Conservation (phyloP, 2,888 invertebrate species). For the Hemaris fuciformis region DNA sequence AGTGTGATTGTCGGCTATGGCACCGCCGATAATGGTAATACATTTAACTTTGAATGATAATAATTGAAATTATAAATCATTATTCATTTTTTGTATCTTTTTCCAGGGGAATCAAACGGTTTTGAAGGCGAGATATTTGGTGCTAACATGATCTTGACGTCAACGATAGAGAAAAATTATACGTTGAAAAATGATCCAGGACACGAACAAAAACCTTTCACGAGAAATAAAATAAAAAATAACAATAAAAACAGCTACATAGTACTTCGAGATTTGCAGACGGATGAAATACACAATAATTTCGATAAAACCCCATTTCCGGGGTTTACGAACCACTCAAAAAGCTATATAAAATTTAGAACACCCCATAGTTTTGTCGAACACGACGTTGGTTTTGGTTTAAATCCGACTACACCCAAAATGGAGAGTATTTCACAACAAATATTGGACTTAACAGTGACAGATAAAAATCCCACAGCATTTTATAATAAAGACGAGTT, state of each 20-base stretch:
- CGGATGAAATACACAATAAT: slow-evolving; percentile 48
- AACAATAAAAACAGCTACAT: slow-evolving; percentile 49
- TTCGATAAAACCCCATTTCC: slow-evolving; percentile 39
- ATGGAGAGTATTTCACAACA: slow-evolving; percentile 33
- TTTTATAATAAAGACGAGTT: slow-evolving; percentile 30
- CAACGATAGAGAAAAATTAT: slow-evolving; percentile 76
- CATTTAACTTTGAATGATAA: background rate
- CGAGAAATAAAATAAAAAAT: slow-evolving; percentile 52
- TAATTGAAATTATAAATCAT: background rate
- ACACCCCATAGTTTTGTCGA: slow-evolving; percentile 46
- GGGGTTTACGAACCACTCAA: slow-evolving; percentile 27
- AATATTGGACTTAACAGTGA: slow-evolving; percentile 35
- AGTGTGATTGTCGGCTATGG: slow-evolving; percentile 87
- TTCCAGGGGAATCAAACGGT: slow-evolving; percentile 81
- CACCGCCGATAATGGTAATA: slow-evolving; percentile 83
- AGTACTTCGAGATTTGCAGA: slow-evolving; percentile 54
- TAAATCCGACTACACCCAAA: slow-evolving; percentile 24
- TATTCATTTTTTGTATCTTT: slow-evolving; percentile 12
- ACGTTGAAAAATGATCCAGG: slow-evolving; percentile 48
- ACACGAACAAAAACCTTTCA: slow-evolving; percentile 52
- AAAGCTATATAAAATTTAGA: slow-evolving; percentile 41
- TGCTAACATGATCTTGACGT: slow-evolving; percentile 83
- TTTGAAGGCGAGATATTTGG: slow-evolving; percentile 86
- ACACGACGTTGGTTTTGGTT: slow-evolving; percentile 42
- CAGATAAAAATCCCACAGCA: slow-evolving; percentile 21